Evolutionary conservation across 2,888 invertebrate genomes (phyloP).

Genomic region (Cheilosia grossa): DNA sequence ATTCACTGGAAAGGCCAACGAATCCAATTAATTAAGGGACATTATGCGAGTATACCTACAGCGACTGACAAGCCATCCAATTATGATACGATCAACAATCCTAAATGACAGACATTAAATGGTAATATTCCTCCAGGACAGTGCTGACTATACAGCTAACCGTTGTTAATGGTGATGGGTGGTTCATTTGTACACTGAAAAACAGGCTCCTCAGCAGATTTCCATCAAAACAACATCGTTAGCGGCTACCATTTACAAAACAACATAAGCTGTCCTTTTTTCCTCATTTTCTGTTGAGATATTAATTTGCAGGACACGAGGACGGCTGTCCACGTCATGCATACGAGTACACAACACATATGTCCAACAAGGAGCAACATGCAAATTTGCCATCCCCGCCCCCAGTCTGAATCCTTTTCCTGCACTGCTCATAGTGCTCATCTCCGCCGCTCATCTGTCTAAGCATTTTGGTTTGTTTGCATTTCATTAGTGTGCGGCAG

Average conservation of each 20-base stretch:
- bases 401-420: conserved; percentile 45
- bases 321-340: conserved; percentile 34
- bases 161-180: conserved; percentile 1
- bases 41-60: conserved; percentile 27
- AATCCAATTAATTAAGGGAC: conserved; percentile 68
- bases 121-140: conserved; percentile 16
- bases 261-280: conserved; percentile 30
- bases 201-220: conserved; percentile 64
- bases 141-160: not conserved
- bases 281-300: conserved; percentile 58
- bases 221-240: conserved; percentile 73
- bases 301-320: conserved; percentile 67
- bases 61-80: conserved; percentile 70
- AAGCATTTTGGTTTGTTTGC: conserved; percentile 71
- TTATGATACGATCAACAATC: conserved; percentile 71
- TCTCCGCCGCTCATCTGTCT: conserved; percentile 45
- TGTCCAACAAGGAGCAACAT: conserved; percentile 57
- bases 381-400: conserved; percentile 53
- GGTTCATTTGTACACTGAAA: not conserved
- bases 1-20: conserved; percentile 22
- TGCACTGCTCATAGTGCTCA: not conserved
- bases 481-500: conserved; percentile 72
- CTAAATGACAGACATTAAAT: conserved; percentile 60
- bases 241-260: conserved; percentile 51
- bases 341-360: conserved; percentile 7